Evolutionary conservation across 2,113 vertebrate species (phyloP).

Genomic region (Spermophilus dauricus): DNA sequence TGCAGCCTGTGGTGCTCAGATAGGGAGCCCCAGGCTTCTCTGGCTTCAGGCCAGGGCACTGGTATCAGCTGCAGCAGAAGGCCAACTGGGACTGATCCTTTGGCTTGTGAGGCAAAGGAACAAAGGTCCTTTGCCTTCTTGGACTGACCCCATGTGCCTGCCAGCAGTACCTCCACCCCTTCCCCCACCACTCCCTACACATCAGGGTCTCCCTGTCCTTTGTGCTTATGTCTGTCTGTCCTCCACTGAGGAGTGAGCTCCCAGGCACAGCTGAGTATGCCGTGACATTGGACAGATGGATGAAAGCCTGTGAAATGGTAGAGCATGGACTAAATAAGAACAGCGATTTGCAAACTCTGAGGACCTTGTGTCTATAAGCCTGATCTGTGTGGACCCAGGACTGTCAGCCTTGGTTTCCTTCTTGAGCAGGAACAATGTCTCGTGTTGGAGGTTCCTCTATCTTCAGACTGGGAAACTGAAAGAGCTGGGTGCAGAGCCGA

Average conservation of each 20-base stretch:
- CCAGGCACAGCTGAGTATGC: fast-evolving
- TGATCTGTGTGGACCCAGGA: neutral
- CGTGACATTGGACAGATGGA: neutral
- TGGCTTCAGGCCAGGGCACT: neutral
- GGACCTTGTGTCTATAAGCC: neutral
- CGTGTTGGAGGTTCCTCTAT: neutral
- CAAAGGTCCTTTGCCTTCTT: neutral
- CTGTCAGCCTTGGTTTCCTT: neutral
- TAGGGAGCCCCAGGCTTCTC: neutral
- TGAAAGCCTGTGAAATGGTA: neutral
- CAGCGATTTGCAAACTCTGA: fast-evolving
- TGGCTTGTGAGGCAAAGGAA: neutral
- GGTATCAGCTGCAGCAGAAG: neutral
- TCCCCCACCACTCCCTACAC: neutral
- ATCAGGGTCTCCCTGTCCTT: neutral
- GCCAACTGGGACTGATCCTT: neutral
- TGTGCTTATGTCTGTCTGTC: neutral
- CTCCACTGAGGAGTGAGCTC: neutral
- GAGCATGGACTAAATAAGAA: neutral
- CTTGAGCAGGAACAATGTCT: neutral
- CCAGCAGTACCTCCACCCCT: too few species aligned
- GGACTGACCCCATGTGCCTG: neutral
- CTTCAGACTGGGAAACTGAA: neutral
- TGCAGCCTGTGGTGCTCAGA: neutral
- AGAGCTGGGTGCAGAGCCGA: neutral